Conservation (phyloP, 2,113 vertebrate genomes). For the Lipotes vexillifer region DNA sequence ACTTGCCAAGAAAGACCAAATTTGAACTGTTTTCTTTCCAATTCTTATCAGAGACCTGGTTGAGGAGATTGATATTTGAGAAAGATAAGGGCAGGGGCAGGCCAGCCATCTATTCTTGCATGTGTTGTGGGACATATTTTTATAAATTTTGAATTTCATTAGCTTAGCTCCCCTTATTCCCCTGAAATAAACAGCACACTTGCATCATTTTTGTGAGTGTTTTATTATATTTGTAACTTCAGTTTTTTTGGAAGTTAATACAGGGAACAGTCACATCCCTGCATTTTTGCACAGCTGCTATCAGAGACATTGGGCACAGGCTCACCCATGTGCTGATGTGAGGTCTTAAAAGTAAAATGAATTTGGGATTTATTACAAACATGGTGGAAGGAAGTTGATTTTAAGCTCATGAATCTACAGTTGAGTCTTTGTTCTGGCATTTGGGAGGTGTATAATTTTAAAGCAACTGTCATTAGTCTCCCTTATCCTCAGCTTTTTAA, state of each 20-base stretch:
- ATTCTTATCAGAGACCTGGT: neutral
- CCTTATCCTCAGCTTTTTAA: neutral
- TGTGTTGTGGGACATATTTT: neutral
- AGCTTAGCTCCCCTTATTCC: neutral
- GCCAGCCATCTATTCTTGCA: neutral
- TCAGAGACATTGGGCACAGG: no score
- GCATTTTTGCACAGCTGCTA: neutral
- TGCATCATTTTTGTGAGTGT: neutral
- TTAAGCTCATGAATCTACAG: neutral
- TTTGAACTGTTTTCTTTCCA: neutral
- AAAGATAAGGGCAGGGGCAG: neutral
- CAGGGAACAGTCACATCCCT: neutral
- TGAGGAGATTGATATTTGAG: neutral
- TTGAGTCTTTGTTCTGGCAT: neutral
- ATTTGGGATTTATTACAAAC: neutral
- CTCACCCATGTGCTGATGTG: accelerated
- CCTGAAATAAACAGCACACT: neutral
- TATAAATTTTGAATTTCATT: neutral
- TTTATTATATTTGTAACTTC: neutral
- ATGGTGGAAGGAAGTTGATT: neutral
- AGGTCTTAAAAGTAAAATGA: neutral
- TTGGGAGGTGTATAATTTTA: neutral
- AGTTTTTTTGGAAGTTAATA: neutral
- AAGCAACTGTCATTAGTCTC: neutral
- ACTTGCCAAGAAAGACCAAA: neutral